Percentiles rank a stretch among this genome's conserved stretches.
phyloP scores from a whole-genome alignment of 2,888 invertebrate genomes.

The Maniola hyperantus region DNA sequence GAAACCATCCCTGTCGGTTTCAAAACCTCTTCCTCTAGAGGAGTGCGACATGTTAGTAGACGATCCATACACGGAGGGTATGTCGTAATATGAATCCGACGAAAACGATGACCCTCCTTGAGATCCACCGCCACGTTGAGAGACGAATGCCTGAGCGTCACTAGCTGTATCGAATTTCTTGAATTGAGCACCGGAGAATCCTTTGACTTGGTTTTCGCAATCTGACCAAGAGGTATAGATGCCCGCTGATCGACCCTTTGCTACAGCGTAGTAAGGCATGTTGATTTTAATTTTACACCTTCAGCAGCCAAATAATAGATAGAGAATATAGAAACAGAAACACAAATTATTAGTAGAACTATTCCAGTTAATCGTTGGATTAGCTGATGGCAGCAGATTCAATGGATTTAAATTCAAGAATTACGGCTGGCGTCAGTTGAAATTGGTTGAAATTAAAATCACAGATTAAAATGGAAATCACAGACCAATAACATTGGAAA shows the following conservation, averaged over 20 bases:
- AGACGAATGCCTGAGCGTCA: conserved; percentile 83
- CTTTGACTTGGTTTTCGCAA: conserved; percentile 84
- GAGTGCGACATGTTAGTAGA: not conserved
- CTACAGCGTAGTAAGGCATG: conserved; percentile 86
- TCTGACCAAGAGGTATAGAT: conserved; percentile 85
- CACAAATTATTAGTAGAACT: no score
- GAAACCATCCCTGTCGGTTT: conserved; percentile 71
- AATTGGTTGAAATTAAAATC: not conserved
- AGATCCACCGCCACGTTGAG: conserved; percentile 45
- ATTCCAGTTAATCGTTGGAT: no score
- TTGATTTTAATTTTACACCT: conserved; percentile 35
- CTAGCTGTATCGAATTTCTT: conserved; percentile 85
- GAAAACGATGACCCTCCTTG: conserved; percentile 19
- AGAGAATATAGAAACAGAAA: no score
- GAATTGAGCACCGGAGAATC: conserved; percentile 83
- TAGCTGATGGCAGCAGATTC: no score
- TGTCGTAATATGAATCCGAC: not conserved
- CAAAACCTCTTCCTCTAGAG: conserved; percentile 51
- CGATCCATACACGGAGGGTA: not conserved
- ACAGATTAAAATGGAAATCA: no score
- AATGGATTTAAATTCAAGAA: no score
- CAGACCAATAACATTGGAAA: no score
- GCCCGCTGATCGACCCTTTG: conserved; percentile 84
- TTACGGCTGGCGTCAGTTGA: no score
- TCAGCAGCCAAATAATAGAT: not conserved